Percentiles rank a stretch among this genome's conserved stretches.
phyloP scores from a whole-genome alignment of 2,797 vertebrate genomes.

The Loris lydekkerianus region DNA sequence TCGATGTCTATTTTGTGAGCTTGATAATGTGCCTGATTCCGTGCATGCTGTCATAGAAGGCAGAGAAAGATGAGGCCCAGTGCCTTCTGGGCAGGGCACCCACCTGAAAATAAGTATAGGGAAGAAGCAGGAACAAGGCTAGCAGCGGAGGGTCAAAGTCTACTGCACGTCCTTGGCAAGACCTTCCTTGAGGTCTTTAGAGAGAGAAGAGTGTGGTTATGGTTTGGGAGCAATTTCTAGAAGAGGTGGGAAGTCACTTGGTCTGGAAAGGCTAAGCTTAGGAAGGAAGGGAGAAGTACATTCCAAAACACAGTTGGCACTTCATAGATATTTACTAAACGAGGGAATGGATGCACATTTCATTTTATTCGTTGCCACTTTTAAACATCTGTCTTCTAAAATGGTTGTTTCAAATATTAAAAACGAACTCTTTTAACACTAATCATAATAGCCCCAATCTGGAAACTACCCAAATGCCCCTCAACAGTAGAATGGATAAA shows the following conservation, averaged over 20 bases:
- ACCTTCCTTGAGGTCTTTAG: background rate
- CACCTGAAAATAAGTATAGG: background rate
- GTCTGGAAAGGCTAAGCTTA: background rate
- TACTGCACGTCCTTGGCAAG: background rate
- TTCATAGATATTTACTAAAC: constrained; percentile 14
- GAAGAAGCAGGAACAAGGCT: background rate
- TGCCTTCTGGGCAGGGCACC: accelerated
- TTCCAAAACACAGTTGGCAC: background rate
- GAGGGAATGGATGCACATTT: background rate
- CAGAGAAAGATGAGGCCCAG: background rate
- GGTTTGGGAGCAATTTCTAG: background rate
- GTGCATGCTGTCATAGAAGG: background rate
- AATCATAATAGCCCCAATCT: constrained; percentile 58
- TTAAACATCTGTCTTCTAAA: constrained; percentile 55
- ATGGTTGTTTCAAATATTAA: constrained; percentile 47
- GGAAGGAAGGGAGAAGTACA: background rate
- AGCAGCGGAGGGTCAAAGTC: background rate
- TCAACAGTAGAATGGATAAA: constrained; percentile 27
- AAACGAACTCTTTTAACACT: constrained; percentile 46
- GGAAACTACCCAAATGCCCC: constrained; percentile 58
- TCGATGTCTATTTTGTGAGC: background rate
- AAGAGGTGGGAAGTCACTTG: background rate
- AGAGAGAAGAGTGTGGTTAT: background rate
- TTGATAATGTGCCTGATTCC: background rate
- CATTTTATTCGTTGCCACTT: constrained; percentile 32